phyloP scores from a whole-genome alignment of 2,113 vertebrate species.

The Octodon degus region DNA sequence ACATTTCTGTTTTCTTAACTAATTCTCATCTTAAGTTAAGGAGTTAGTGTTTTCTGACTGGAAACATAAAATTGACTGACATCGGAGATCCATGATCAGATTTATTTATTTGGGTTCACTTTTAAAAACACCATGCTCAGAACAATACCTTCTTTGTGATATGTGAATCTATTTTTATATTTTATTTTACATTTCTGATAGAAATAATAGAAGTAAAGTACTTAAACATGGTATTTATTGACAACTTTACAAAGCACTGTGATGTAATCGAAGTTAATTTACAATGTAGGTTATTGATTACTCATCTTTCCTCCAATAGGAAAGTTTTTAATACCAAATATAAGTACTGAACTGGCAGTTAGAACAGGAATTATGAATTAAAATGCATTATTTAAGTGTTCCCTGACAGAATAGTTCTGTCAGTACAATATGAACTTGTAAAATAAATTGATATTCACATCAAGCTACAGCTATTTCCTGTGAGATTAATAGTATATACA shows the following conservation, averaged over 20 bases:
- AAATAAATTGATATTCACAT: constrained; percentile 50
- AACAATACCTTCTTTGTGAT: not conserved
- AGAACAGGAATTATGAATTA: constrained; percentile 54
- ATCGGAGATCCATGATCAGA: not conserved
- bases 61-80: not conserved
- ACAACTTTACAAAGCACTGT: not conserved
- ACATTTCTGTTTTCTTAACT: not conserved
- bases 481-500: constrained; percentile 38
- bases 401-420: not conserved
- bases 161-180: not conserved
- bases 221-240: not conserved
- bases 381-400: constrained; percentile 53
- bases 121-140: not conserved
- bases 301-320: not conserved
- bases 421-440: constrained; percentile 55
- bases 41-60: not conserved
- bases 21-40: not conserved
- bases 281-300: not conserved
- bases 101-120: not conserved
- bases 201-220: not conserved
- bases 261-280: constrained; percentile 29
- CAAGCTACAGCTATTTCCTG: not conserved
- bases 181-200: not conserved
- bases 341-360: not conserved
- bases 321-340: constrained; percentile 12